Conservation (phyloP, 2,888 invertebrate genomes). For the Xanthostigma xanthostigma region DNA sequence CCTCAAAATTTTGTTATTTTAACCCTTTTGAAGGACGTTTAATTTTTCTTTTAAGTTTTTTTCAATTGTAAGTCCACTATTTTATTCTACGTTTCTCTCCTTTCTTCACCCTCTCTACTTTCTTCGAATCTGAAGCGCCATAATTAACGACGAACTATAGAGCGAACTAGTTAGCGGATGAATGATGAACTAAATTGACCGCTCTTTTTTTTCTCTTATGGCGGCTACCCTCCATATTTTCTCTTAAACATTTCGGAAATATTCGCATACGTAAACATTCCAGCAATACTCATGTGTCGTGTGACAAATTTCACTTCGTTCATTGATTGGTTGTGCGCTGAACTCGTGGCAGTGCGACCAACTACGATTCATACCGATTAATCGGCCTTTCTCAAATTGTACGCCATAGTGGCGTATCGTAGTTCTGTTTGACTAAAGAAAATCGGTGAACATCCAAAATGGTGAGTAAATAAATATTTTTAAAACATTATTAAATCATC, state of each 20-base stretch:
- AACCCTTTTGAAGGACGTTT: no score
- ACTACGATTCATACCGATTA: background rate
- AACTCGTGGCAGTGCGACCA: background rate
- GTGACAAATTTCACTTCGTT: slow-evolving; percentile 1
- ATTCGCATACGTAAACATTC: background rate
- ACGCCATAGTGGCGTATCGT: slow-evolving; percentile 82
- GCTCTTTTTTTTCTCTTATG: no score
- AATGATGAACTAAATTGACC: no score
- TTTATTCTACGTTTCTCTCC: no score
- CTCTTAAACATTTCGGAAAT: slow-evolving; percentile 2
- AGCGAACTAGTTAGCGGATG: no score
- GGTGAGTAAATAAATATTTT: slow-evolving; percentile 38
- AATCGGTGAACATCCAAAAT: slow-evolving; percentile 76
- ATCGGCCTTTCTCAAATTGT: slow-evolving; percentile 60
- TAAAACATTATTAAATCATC: background rate
- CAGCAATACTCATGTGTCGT: background rate
- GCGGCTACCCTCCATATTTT: no score
- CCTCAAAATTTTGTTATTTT: no score
- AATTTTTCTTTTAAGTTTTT: no score
- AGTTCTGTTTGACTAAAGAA: slow-evolving; percentile 50
- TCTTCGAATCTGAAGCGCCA: no score
- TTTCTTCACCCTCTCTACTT: no score
- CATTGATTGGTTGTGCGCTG: background rate
- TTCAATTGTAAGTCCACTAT: no score
- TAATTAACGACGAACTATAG: no score